Evolutionary conservation across 35 echinoderm and acorn worm genomes (phyloP).

Genomic region (Lytechinus pictus): DNA sequence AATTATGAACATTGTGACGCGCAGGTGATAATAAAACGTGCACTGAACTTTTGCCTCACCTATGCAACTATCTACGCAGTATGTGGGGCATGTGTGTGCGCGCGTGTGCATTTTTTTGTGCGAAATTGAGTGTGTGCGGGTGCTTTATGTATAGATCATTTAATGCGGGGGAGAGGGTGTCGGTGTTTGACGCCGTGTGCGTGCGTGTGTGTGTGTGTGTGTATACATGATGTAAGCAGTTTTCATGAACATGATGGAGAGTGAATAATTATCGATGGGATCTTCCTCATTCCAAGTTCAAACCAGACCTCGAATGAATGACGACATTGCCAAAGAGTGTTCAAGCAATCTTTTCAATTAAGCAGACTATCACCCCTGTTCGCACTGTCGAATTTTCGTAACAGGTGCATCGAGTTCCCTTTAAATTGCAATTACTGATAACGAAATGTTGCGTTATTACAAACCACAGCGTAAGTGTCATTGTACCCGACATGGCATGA

Average conservation of each 20-base stretch:
- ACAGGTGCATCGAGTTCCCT: neutral
- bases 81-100: neutral
- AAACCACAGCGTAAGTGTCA: neutral
- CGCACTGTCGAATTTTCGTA: neutral
- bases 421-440: neutral
- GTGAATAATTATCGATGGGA: neutral
- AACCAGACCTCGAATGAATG: neutral
- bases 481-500: neutral
- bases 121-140: too few species aligned
- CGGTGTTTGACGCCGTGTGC: too few species aligned
- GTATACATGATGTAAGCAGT: neutral
- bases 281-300: neutral
- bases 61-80: neutral
- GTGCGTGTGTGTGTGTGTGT: neutral
- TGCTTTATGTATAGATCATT: too few species aligned
- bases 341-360: neutral
- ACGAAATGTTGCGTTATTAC: neutral
- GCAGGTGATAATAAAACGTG: neutral
- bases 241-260: neutral
- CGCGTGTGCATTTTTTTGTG: too few species aligned
- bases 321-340: neutral
- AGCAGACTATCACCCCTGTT: neutral
- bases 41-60: neutral
- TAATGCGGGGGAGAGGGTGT: too few species aligned
- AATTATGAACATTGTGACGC: constrained; percentile 12